Conservation (phyloP, 2,113 vertebrate genomes). For the Varanus komodoensis region DNA sequence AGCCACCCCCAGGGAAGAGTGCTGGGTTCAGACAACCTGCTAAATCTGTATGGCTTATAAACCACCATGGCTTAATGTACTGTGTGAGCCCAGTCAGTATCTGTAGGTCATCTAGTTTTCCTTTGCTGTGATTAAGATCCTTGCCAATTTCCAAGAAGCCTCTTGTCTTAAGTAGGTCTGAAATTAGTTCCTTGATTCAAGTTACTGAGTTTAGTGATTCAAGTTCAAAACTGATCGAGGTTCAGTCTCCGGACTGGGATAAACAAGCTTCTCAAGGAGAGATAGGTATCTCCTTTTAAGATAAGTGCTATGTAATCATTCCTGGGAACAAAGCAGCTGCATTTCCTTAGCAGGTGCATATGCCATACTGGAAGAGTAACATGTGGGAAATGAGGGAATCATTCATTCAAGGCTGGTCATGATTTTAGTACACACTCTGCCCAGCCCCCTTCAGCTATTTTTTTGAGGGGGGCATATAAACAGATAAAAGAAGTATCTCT, state of each 20-base stretch:
- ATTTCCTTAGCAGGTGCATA: background rate
- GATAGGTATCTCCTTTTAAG: background rate
- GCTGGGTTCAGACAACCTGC: too few species aligned
- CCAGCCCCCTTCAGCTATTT: background rate
- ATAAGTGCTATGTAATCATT: background rate
- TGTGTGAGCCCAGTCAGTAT: background rate
- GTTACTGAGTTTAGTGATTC: too few species aligned
- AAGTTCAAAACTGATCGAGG: too few species aligned
- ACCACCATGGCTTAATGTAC: too few species aligned
- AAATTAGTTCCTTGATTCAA: background rate
- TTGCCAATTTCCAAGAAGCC: background rate
- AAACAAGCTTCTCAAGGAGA: background rate
- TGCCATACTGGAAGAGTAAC: background rate
- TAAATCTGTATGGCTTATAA: too few species aligned
- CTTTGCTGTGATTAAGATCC: background rate
- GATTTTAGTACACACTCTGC: slow-evolving; percentile 6
- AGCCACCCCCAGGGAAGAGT: too few species aligned
- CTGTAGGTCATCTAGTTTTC: background rate
- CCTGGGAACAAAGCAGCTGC: background rate
- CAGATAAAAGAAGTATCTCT: background rate
- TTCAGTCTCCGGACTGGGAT: background rate
- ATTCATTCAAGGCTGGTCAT: background rate
- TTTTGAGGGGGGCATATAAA: too few species aligned
- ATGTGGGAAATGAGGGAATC: background rate
- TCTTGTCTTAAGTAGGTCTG: background rate